Evolutionary conservation across 2,113 vertebrate genomes (phyloP).

Genomic region (Aythya baeri): DNA sequence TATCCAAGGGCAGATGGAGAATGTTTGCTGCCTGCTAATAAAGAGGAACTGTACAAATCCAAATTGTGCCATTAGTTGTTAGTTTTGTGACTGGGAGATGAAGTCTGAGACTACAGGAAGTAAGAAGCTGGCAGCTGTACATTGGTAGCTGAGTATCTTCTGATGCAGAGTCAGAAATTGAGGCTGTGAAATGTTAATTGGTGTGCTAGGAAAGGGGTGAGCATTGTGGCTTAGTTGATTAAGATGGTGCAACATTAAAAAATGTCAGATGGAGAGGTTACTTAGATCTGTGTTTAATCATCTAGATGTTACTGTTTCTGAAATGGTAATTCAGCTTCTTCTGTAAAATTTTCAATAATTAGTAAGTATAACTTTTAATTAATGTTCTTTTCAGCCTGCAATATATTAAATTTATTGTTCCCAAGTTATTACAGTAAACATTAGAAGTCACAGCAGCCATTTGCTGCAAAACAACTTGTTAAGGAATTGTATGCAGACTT

Average conservation of each 20-base stretch:
- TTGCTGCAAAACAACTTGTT: not conserved
- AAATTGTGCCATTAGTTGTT: not conserved
- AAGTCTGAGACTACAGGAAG: not conserved
- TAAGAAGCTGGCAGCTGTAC: not conserved
- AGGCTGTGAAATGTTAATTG: conserved; percentile 32
- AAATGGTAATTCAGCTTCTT: not conserved
- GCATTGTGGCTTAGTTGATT: not conserved
- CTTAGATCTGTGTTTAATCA: not conserved
- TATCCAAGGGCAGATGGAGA: not conserved
- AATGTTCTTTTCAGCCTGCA: not conserved
- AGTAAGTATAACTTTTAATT: not conserved
- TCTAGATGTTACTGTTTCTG: not conserved
- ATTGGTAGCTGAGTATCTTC: not conserved
- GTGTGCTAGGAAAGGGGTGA: not conserved
- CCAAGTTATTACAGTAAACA: not conserved
- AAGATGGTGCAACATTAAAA: not conserved
- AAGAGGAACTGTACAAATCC: not conserved
- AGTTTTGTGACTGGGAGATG: not conserved
- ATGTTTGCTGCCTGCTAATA: not conserved
- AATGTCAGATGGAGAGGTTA: not conserved
- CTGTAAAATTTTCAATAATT: not conserved
- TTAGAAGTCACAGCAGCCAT: not conserved
- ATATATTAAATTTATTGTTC: not conserved
- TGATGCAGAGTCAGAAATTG: not conserved
- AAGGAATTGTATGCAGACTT: not conserved